Evolutionary conservation across 2,113 vertebrate species (phyloP), one percentile per base, ranked within the genome.

Genomic region (Ammodytes dubius): DNA sequence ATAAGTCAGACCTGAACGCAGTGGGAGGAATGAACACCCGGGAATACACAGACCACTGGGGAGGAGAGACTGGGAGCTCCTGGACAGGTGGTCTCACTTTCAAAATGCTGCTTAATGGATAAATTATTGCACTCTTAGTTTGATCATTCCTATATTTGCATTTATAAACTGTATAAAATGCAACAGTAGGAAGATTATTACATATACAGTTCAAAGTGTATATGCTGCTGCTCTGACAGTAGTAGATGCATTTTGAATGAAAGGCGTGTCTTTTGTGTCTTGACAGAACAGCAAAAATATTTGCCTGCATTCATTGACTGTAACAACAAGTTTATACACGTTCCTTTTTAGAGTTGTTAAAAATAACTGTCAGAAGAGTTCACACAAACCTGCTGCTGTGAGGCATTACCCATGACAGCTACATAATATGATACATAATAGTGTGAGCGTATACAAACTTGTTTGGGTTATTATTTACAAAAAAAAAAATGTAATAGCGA

Each of bases 61-160:
- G 98, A 58, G 98, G 98, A 91, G 98, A 99, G 98, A 99, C 94
- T 99, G 98, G 98, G 98, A 99, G 49, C 95, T 99, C 12, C 93
- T 99, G 14, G 98, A 99, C 95, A 96, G 98, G 98, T 99, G 75
- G 88, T 7, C 37, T 74, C 8, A 12, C 5, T 79, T 65, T 42
- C 1, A 2, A 3, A 42, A 47, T 19, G 47, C 47, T 13, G 68
- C 11, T 27, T 47, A 15, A 15, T 19, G 1, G 39, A 54, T 37
- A 11, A 60, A 11, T 9, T 57, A 0, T 39, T 43, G 39, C 10
- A 11, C 42, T 46, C n/a, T 7, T 40, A 53, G 12, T 49, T 11
- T 12, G 52, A 2, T 64, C 4, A 7, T 59, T 72, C 54, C 6
- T 39, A 5, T 13, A 46, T 50, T 56, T 19, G 12, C 4, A 37